Base-by-base conservation (phyloP, 2,888 invertebrate genomes). In the Cyrtodaria siliqua region DNA sequence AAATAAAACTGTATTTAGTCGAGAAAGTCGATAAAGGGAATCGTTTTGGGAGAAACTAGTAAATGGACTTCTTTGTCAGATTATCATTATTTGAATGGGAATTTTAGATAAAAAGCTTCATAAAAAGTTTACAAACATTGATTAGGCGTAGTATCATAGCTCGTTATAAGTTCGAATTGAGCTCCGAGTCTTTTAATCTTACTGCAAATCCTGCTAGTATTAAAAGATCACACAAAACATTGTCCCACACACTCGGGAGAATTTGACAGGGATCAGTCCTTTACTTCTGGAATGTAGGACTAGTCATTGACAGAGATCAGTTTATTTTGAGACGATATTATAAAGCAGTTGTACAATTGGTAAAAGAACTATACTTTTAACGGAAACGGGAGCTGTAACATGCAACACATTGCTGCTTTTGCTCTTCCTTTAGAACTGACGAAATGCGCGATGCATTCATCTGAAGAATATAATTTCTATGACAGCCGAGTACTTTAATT, bases 71-170 rank as follows among this genome's bases (percentile, higher is more conserved):
- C 63, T 61, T 72, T 52, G 53, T 55, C 16, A 49, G 66, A 72
- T 66, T 72, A 66, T 50, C 63, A 33, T 33, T 61, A 49, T 72
- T 60, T 72, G 66, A 47, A 66, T 49, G 64, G n/a, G 66, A 66
- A 24, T 55, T 60, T 66, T n/a, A 55, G 72, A 66, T 66, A 72
- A 66, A 72, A 72, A 42, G 53, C 53, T 38, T 38, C 24, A 60
- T 55, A 61, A 72, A 72, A 60, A 55, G 72, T 60, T 59, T 66
- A 61, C 61, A 66, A 72, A 66, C 63, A 72, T 66, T 72, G 72
- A 72, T 72, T 66, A 47, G 49, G 61, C 44, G 38, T 44, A 53
- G 72, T 72, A 72, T 66, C 56, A 44, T 47, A 53, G 72, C 27
- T 60, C 55, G 57, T 47, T 38, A 44, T 33, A 66, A 66, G 72